Evolutionary conservation across 1,140 invertebrate species (phyloP), one percentile per base, ranked within the genome.

Genomic region (Leptestheria dahalacensis): DNA sequence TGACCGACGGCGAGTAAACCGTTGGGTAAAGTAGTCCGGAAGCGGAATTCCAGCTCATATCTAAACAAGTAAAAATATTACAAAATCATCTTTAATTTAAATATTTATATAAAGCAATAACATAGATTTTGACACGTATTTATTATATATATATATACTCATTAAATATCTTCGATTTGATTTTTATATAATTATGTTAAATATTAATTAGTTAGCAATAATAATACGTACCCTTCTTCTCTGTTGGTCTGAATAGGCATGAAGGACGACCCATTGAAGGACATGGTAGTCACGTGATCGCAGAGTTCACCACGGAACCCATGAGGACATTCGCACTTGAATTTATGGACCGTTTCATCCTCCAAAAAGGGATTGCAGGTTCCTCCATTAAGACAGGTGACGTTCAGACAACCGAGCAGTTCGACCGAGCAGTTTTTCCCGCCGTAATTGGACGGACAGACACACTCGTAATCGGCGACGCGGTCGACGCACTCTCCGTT

Each of bases 361-460:
- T 80, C 75, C 62, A 93, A 75, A 71, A 83, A 88, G 0, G 90
- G 86, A 65, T 75, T 78, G 70, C 92, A 97, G 3, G 80, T 83
- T 53, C 90, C 91, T 52, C 79, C 78, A 73, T 95, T 91, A 29
- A 81, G 72, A 72, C 93, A 97, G 0, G 79, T 78, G 64, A 80
- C 81, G 52, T 73, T 71, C 1, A 73, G 70, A 70, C 90, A 93
- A 2, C 86, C 90, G 53, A 74, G 77, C 62, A 93, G 73, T 56
- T 77, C 75, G 3, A 91, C 87, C 1, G 86, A 88, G 71, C 93
- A 97, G 72, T 95, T 95, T 70, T 91, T 92, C 1, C 91, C 91
- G 23, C 90, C 91, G 74, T 83, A 95, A 52, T 70, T 82, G 1
- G 76, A 66, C 49, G 80, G 75, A 72, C 92, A 96, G 18, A 78